Conservation (phyloP, 2,113 vertebrate genomes). For the Quiscalus mexicanus region DNA sequence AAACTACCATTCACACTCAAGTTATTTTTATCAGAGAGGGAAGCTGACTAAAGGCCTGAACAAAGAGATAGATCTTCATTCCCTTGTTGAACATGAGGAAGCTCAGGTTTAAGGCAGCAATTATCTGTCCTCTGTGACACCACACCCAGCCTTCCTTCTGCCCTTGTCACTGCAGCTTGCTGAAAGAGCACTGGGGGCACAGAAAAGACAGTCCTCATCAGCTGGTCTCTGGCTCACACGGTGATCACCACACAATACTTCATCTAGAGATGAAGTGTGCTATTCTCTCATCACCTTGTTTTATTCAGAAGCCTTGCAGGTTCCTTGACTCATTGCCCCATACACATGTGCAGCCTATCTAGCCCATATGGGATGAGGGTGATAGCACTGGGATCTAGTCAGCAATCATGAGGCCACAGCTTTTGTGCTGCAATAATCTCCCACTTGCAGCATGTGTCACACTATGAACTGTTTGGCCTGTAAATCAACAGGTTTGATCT, state of each 20-base stretch:
- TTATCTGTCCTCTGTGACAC: not conserved
- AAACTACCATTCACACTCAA: not conserved
- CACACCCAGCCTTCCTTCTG: constrained; percentile 8
- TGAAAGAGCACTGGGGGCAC: not conserved
- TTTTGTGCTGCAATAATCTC: not conserved
- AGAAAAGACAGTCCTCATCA: not conserved
- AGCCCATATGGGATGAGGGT: not conserved
- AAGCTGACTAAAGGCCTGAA: constrained; percentile 24
- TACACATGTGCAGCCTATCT: not conserved
- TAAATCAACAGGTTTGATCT: constrained; percentile 69
- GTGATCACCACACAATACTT: not conserved
- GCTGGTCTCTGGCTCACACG: not conserved
- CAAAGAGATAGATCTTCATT: constrained; percentile 2
- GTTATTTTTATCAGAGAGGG: constrained; percentile 6
- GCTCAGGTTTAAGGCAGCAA: constrained; percentile 14
- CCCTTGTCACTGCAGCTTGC: not conserved
- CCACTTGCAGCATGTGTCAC: constrained; percentile 31
- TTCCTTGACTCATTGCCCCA: not conserved
- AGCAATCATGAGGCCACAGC: not conserved
- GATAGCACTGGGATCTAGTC: not conserved
- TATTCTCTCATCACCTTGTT: not conserved
- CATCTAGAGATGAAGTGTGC: not conserved
- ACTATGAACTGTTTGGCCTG: constrained; percentile 18
- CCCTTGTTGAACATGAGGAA: not conserved
- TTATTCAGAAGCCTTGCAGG: not conserved